These are phyloP conservation scores for Nesometra sesokonis DNA, from an alignment of 35 echinoderm and acorn worm genomes.

Conservation along the genomic window DNA sequence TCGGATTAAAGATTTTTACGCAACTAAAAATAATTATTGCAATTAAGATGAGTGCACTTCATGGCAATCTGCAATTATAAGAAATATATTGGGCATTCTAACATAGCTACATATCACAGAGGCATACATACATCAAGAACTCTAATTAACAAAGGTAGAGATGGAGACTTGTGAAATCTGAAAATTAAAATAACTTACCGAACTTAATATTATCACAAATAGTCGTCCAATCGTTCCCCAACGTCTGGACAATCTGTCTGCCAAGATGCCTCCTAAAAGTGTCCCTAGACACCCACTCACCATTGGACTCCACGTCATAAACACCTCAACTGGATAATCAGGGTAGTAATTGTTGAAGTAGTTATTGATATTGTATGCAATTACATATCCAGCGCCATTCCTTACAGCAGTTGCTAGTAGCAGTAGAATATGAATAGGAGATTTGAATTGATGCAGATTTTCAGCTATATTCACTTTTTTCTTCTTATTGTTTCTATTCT, in stretches of 20 bases:
- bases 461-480: neutral
- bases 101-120: too few relatives aligned
- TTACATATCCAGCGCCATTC: constrained; percentile 9
- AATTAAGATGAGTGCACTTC: neutral
- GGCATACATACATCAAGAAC: too few relatives aligned
- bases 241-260: neutral
- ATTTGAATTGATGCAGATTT: neutral
- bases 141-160: too few relatives aligned
- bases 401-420: constrained; percentile 4
- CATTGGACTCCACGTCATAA: constrained; percentile 26
- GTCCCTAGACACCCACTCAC: constrained; percentile 1
- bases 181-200: constrained; percentile 10
- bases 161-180: too few relatives aligned
- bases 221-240: constrained; percentile 6
- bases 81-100: neutral
- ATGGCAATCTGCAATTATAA: neutral
- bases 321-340: constrained; percentile 10
- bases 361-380: constrained; percentile 42
- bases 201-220: neutral
- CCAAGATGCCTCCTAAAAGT: constrained; percentile 11
- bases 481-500: too few relatives aligned
- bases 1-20: too few relatives aligned
- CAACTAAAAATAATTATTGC: too few relatives aligned
- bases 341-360: constrained; percentile 25
- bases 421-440: neutral